Percentiles rank a stretch among this genome's conserved stretches.
Evolutionary conservation across 2,888 invertebrate species (phyloP).

Genomic region (Ligdia adustata): DNA sequence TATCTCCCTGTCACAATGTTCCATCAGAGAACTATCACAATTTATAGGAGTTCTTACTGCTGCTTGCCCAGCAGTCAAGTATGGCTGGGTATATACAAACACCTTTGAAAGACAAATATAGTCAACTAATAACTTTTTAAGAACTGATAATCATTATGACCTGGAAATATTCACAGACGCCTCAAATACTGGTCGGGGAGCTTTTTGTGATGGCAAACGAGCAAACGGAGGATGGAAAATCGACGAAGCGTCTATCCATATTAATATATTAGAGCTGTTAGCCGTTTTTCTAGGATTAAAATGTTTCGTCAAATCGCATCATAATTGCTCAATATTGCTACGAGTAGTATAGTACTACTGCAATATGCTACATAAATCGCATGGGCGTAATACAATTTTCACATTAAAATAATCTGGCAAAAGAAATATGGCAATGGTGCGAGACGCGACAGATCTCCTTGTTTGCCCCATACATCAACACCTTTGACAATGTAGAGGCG

Average conservation of each 20-base stretch:
- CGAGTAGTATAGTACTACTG: slow-evolving; percentile 25
- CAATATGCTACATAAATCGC: slow-evolving; percentile 25
- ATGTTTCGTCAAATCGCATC: slow-evolving; percentile 1
- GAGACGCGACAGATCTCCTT: slow-evolving; percentile 20
- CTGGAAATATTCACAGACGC: slow-evolving; percentile 24
- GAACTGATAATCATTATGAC: neutral
- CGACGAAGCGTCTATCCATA: slow-evolving; percentile 10
- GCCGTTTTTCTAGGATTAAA: slow-evolving; percentile 15
- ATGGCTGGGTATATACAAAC: slow-evolving; percentile 30
- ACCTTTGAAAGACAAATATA: slow-evolving; percentile 27
- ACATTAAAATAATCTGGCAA: slow-evolving; percentile 20
- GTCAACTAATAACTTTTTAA: neutral
- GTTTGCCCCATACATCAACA: slow-evolving; percentile 19
- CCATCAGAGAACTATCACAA: slow-evolving; percentile 26
- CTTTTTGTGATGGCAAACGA: neutral
- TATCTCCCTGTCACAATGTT: neutral
- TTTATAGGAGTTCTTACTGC: slow-evolving; percentile 23
- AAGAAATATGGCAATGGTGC: slow-evolving; percentile 30
- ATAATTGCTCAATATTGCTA: slow-evolving; percentile 11
- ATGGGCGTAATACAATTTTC: slow-evolving; percentile 26
- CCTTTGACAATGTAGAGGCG: slow-evolving; percentile 11
- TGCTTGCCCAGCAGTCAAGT: slow-evolving; percentile 30
- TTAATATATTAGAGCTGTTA: slow-evolving; percentile 24
- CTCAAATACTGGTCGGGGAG: slow-evolving; percentile 21
- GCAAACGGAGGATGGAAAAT: slow-evolving; percentile 1